Evolutionary conservation across 35 echinoderm and acorn worm genomes (phyloP), one percentile per base, ranked within the genome.

Genomic region (Ptychodera flava): DNA sequence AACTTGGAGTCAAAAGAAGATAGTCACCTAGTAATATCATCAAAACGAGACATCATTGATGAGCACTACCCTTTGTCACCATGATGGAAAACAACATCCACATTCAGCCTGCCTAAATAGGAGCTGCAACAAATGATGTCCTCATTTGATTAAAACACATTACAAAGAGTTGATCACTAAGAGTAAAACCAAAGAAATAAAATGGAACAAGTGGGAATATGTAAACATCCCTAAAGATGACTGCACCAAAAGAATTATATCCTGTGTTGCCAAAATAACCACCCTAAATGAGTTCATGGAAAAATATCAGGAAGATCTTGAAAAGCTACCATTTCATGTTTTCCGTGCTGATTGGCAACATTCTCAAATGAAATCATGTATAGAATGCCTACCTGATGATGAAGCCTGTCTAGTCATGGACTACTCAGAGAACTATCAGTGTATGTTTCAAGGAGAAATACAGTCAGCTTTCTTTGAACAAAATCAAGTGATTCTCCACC

Each of bases 401-500:
- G 83, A 85, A 38, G 15, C 36, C 52, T 14, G 35, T 28, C 45
- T 37, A 85, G 33, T 45, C 29, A 85, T 85, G 36, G 83, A 38
- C 36, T 85, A 85, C 52, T 29, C 45, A 12, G 45, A 64, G 22
- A 64, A 64, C 22, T 64, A 64, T 22, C 22, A 6, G 22, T 22
- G 83, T 31, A 31, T 1, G 29, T 85, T 85, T 37, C 45, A 64
- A 85, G 37, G 76, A 75, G 84, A 85, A 76, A 85, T 35, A 22
- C 84, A 85, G 76, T 75, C 45, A 75, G 84, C 84, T 16, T 85
- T 64, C 52, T 85, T 85, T 85, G 84, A 85, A 28, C 45, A 85
- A 32, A 85, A 85, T 64, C 84, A 85, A 75, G 84, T 85, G 29
- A 85, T 38, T 75, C n/a, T 85, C 28, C 84, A 85, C 52, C 84